These are phyloP conservation scores for Ceyx margarethae DNA, from an alignment of 2,113 vertebrate species.

Conservation along the genomic window DNA sequence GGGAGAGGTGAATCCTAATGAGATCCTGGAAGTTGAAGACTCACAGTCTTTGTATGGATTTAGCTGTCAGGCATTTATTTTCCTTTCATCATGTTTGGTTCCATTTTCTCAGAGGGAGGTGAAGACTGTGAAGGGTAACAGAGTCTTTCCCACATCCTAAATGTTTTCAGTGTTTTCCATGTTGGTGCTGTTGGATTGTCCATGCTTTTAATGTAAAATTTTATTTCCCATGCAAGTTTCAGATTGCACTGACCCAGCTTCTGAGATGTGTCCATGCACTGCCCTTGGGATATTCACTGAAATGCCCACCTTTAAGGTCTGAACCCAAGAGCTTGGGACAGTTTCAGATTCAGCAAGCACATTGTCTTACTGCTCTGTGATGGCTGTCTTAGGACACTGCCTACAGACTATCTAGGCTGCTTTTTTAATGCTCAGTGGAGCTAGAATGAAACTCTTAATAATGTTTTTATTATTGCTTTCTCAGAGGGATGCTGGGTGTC, in stretches of 20 bases:
- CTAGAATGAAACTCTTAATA: not conserved
- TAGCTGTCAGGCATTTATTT: not conserved
- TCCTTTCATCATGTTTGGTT: not conserved
- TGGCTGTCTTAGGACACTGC: not conserved
- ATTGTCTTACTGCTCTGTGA: not conserved
- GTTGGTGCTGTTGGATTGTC: accelerated
- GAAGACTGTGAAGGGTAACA: not conserved
- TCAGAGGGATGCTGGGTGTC: not conserved
- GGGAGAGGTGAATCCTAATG: not conserved
- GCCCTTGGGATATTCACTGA: not conserved
- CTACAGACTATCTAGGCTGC: not conserved
- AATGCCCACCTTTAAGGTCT: not conserved
- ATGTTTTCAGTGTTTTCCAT: not conserved
- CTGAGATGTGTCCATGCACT: not conserved
- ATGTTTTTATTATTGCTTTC: not conserved
- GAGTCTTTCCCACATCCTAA: not conserved
- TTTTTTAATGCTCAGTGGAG: not conserved
- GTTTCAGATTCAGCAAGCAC: not conserved
- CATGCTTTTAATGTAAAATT: not conserved
- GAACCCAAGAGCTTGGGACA: not conserved
- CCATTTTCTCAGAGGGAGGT: not conserved
- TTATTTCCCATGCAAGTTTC: not conserved
- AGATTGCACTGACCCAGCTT: not conserved
- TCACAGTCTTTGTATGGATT: not conserved
- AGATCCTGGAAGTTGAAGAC: not conserved